Conservation (phyloP, 2,797 vertebrate genomes). For the Spizella passerina region DNA sequence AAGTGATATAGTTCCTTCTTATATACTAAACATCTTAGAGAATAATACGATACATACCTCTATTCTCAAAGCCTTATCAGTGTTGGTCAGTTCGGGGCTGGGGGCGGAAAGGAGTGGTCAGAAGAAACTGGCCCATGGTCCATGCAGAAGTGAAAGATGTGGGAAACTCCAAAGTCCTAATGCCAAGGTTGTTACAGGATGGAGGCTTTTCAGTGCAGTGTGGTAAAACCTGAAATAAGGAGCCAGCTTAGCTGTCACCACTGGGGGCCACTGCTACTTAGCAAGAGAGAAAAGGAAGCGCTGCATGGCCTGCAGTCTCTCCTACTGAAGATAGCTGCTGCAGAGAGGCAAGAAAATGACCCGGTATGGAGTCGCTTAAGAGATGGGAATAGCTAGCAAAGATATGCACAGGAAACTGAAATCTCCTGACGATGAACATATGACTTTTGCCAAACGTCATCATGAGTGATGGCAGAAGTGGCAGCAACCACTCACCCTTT, state of each 20-base stretch:
- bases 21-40: neutral
- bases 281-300: neutral
- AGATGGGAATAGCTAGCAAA: neutral
- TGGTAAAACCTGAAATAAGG: neutral
- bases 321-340: neutral
- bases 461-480: neutral
- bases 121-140: neutral
- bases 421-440: neutral
- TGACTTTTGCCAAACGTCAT: neutral
- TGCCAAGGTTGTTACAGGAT: neutral
- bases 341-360: neutral
- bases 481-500: neutral
- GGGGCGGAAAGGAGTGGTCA: neutral
- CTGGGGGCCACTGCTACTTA: conserved; percentile 65
- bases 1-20: neutral
- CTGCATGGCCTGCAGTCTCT: neutral
- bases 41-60: neutral
- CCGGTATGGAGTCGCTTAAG: neutral
- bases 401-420: neutral
- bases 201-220: neutral
- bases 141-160: neutral
- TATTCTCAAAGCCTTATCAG: neutral
- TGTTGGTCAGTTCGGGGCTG: rapidly evolving
- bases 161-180: neutral
- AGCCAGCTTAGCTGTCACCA: conserved; percentile 3